These are phyloP conservation scores for Chrysogorgia sp. DNA, from an alignment of 92 coral and sea anemone species.

Conservation along the genomic window DNA sequence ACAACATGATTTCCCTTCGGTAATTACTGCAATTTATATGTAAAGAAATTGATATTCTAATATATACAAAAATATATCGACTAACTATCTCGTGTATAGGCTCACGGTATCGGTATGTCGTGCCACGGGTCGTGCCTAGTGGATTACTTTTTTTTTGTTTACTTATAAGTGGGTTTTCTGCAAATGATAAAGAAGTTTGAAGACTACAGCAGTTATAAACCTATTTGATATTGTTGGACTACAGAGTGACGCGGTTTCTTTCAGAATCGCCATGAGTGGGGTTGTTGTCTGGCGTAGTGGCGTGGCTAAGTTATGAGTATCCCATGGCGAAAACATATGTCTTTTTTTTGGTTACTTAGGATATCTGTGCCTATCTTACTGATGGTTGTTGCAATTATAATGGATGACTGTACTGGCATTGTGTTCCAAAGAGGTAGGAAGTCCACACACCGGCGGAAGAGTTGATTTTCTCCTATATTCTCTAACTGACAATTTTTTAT, in stretches of 20 bases:
- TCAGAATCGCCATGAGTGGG: constrained; percentile 30
- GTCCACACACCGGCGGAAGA: background rate
- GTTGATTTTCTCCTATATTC: background rate
- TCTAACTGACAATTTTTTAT: background rate
- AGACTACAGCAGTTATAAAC: no score
- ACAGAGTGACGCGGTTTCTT: constrained; percentile 37
- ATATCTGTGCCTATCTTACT: background rate
- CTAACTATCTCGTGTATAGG: no score
- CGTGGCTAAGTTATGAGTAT: constrained; percentile 17
- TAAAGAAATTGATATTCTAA: no score
- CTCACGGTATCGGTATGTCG: no score
- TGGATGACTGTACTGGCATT: constrained; percentile 24
- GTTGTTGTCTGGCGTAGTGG: constrained; percentile 27
- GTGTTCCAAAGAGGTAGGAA: constrained; percentile 23
- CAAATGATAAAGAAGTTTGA: background rate
- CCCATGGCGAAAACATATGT: constrained; percentile 27
- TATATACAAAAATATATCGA: no score
- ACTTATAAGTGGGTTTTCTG: background rate
- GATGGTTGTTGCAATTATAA: constrained; percentile 19
- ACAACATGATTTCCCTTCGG: no score
- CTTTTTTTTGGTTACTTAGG: constrained; percentile 10
- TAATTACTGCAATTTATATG: no score
- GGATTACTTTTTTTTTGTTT: no score
- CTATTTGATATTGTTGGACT: no score
- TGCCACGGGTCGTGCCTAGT: no score